phyloP scores from a whole-genome alignment of 2,888 invertebrate genomes.

The Onthophagus sagittarius region DNA sequence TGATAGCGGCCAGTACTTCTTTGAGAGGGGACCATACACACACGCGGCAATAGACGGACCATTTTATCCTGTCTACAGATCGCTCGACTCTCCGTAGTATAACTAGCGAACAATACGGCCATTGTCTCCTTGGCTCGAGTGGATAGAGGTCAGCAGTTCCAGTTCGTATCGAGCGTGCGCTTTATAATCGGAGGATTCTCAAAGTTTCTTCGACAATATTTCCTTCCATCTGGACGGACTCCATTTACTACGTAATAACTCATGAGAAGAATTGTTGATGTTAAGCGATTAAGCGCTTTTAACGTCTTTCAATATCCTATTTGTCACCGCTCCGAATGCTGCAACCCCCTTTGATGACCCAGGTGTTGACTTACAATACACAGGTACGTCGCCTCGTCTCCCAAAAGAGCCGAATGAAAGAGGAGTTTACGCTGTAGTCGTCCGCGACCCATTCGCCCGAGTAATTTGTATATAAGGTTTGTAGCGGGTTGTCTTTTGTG shows the following conservation, averaged over 20 bases:
- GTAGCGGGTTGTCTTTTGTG: background rate
- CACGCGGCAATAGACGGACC: conserved; percentile 19
- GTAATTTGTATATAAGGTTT: background rate
- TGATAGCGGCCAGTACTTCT: conserved; percentile 22
- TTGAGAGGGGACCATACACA: conserved; percentile 20
- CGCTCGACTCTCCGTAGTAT: conserved; percentile 23
- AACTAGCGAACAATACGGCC: conserved; percentile 41
- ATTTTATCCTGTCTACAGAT: conserved; percentile 17
- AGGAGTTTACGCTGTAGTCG: background rate
- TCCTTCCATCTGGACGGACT: conserved; percentile 16
- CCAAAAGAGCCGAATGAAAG: background rate
- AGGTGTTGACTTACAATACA: conserved; percentile 5
- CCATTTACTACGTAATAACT: background rate
- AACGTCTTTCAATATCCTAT: conserved; percentile 11
- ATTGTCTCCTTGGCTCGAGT: conserved; percentile 37
- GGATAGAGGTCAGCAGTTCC: conserved; percentile 25
- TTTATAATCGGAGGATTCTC: background rate
- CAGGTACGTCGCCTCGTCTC: background rate
- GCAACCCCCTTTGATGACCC: conserved; percentile 1
- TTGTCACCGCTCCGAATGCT: conserved; percentile 3
- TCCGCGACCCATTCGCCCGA: background rate
- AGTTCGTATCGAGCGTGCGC: background rate
- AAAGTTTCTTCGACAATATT: background rate
- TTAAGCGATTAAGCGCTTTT: conserved; percentile 6
- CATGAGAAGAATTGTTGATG: conserved; percentile 1